A percentile compares a stretch with the other conserved stretches of the same genome.
These are phyloP conservation scores for Erethizon dorsatum DNA, from an alignment of 2,797 vertebrate genomes.

Conservation along the genomic window DNA sequence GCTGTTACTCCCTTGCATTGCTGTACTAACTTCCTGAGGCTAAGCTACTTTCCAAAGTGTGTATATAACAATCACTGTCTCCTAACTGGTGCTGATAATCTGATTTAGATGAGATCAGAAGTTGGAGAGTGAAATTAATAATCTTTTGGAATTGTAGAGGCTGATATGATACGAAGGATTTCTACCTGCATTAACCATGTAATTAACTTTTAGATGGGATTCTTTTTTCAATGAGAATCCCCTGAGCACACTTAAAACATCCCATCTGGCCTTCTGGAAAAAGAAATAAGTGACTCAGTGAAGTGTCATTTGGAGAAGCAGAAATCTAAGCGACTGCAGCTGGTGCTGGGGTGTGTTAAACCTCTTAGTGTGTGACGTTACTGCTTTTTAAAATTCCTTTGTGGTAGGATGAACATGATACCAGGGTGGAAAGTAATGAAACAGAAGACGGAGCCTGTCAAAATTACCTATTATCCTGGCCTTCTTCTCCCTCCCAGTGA, in stretches of 20 bases:
- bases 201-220: background rate
- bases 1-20: too few species aligned
- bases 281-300: background rate
- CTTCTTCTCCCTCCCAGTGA: background rate
- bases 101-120: constrained; percentile 15
- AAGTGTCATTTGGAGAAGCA: background rate
- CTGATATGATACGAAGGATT: background rate
- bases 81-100: background rate
- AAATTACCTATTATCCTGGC: background rate
- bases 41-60: background rate
- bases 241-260: background rate
- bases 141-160: background rate
- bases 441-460: background rate
- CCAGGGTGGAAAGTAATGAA: background rate
- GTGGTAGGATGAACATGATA: background rate
- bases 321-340: background rate
- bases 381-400: background rate
- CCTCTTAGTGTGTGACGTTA: background rate
- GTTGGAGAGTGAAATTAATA: background rate
- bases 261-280: background rate
- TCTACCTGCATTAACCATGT: background rate
- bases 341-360: background rate
- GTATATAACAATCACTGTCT: background rate
- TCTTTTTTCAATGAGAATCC: background rate
- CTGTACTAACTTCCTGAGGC: background rate